Percentiles rank a stretch among this genome's conserved stretches.
phyloP scores from a whole-genome alignment of 2,797 vertebrate genomes.

The Apodemus agrarius region DNA sequence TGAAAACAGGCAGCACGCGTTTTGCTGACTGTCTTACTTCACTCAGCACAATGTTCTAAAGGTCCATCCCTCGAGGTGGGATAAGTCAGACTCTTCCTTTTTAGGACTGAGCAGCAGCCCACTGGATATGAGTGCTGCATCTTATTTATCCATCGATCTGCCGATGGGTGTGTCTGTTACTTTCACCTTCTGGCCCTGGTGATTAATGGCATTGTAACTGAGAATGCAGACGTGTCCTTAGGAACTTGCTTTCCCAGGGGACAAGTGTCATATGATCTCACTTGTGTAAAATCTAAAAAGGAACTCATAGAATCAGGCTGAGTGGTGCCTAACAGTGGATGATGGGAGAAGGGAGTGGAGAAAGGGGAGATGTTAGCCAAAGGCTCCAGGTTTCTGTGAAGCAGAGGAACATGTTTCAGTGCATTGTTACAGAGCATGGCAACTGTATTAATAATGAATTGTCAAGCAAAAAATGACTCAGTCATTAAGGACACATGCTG shows the following conservation, averaged over 20 bases:
- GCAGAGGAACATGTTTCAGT: not conserved
- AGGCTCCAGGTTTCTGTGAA: not conserved
- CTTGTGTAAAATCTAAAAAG: not conserved
- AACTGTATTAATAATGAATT: not conserved
- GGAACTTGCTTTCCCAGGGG: constrained; percentile 6
- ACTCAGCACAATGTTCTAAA: not conserved
- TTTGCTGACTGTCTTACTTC: constrained; percentile 1
- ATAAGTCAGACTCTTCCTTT: not conserved
- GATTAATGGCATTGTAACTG: not conserved
- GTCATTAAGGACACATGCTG: not conserved
- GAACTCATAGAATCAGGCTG: not conserved
- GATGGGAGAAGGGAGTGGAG: not conserved
- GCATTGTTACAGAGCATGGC: not conserved
- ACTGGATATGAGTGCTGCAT: not conserved
- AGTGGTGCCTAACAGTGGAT: not conserved
- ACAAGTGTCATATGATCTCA: not conserved
- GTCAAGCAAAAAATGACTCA: not conserved
- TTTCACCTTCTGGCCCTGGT: not conserved
- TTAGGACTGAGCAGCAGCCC: not conserved
- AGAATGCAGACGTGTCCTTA: not conserved
- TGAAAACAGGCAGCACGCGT: too few relatives aligned
- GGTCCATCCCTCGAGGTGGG: not conserved
- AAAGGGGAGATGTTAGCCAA: not conserved
- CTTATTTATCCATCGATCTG: not conserved
- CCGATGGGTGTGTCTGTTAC: not conserved